Percentiles rank a stretch among this genome's conserved stretches.
These are phyloP conservation scores for Lindbergichthys nudifrons DNA, from an alignment of 2,797 vertebrate genomes.

Conservation along the genomic window DNA sequence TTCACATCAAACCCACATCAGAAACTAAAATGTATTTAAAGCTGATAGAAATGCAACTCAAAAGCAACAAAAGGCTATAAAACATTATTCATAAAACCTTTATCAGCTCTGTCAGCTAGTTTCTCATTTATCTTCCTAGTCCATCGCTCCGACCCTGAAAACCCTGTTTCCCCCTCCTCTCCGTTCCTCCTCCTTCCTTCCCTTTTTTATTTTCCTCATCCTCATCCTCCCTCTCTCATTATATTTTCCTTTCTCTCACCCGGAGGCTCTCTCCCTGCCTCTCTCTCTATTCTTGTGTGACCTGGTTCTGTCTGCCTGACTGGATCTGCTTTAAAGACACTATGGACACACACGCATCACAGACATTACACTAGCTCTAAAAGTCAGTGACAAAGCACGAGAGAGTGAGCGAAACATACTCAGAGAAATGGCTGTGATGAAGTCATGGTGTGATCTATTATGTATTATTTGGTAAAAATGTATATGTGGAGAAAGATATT, in stretches of 20 bases:
- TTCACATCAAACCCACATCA: background rate
- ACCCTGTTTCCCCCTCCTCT: constrained; percentile 41
- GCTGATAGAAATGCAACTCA: too few relatives aligned
- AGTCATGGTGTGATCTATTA: background rate
- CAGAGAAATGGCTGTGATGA: constrained; percentile 5
- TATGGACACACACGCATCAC: constrained; percentile 58
- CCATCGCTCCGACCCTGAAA: constrained; percentile 12
- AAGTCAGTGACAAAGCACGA: constrained; percentile 42
- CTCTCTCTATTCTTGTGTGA: constrained; percentile 77
- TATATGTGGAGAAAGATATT: background rate
- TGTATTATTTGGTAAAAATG: constrained; percentile 3
- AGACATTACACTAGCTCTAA: constrained; percentile 39
- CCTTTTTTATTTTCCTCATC: constrained; percentile 32
- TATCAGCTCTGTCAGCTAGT: background rate
- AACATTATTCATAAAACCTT: background rate
- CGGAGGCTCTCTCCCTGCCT: constrained; percentile 55
- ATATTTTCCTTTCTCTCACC: constrained; percentile 52
- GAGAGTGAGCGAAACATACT: constrained; percentile 17
- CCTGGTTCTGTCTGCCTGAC: constrained; percentile 82
- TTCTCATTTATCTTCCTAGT: constrained; percentile 1
- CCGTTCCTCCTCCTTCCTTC: constrained; percentile 27
- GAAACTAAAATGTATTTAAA: too few relatives aligned
- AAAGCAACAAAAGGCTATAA: background rate
- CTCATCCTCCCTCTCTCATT: constrained; percentile 43
- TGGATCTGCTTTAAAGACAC: constrained; percentile 75